A percentile compares a stretch with the other conserved stretches of the same genome.
Evolutionary conservation across 2,888 invertebrate genomes (phyloP).

Genomic region (Drosophila niveifrons): DNA sequence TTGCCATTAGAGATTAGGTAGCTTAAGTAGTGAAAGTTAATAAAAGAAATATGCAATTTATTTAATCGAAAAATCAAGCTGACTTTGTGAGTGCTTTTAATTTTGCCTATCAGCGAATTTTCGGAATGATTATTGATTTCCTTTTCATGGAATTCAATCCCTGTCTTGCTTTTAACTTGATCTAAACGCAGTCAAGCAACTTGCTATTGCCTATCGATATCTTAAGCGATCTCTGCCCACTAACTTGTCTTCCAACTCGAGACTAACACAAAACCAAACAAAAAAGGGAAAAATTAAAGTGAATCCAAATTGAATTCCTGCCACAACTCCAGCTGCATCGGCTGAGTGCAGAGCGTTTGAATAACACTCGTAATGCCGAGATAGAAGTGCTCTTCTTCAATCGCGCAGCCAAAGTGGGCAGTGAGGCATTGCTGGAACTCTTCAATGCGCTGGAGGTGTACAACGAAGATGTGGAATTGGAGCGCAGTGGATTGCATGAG

Average conservation of each 20-base stretch:
- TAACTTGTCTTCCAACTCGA: slow-evolving; percentile 16
- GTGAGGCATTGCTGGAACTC: slow-evolving; percentile 93
- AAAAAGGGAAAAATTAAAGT: not conserved
- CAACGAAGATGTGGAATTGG: slow-evolving; percentile 56
- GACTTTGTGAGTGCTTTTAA: not conserved
- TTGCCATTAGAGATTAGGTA: slow-evolving; percentile 52
- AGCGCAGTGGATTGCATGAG: slow-evolving; percentile 51
- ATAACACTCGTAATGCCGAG: slow-evolving; percentile 92
- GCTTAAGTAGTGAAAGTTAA: not conserved
- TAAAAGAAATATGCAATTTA: slow-evolving; percentile 19
- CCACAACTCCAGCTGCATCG: slow-evolving; percentile 55
- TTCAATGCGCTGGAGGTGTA: slow-evolving; percentile 59
- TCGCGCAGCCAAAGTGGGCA: slow-evolving; percentile 96
- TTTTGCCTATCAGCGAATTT: not conserved
- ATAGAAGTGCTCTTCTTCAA: slow-evolving; percentile 94
- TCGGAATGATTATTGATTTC: not conserved
- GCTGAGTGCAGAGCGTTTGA: slow-evolving; percentile 85
- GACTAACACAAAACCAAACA: slow-evolving; percentile 25
- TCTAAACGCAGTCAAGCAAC: not conserved
- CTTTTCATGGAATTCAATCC: not conserved
- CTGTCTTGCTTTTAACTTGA: not conserved
- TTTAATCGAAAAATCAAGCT: not conserved
- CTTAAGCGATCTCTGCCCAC: slow-evolving; percentile 1
- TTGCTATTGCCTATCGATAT: not conserved
- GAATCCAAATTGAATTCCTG: not conserved